Evolutionary conservation across 2,113 vertebrate species (phyloP).

Genomic region (Suncus etruscus): DNA sequence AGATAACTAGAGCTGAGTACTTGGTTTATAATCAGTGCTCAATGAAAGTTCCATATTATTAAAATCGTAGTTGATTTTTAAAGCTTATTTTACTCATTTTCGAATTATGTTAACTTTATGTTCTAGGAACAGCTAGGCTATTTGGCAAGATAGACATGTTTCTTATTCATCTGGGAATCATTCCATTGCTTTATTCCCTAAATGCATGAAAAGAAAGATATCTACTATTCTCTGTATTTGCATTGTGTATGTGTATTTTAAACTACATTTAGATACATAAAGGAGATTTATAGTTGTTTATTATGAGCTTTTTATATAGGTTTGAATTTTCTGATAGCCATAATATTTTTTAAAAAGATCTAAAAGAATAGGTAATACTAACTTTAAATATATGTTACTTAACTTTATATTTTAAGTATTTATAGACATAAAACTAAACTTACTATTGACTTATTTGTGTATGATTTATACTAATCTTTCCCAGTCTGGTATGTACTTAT

Average conservation of each 20-base stretch:
- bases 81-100: not conserved
- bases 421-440: not conserved
- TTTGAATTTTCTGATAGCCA: slow-evolving; percentile 52
- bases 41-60: slow-evolving; percentile 1
- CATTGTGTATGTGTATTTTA: not conserved
- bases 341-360: not conserved
- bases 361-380: slow-evolving; percentile 3
- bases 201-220: not conserved
- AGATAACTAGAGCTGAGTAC: not conserved
- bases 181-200: not conserved
- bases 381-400: not conserved
- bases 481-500: not conserved
- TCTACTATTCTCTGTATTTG: slow-evolving; percentile 12
- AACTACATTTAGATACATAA: slow-evolving; percentile 34
- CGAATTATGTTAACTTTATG: not conserved
- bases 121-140: not conserved
- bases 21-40: slow-evolving; percentile 13
- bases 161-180: not conserved
- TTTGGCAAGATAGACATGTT: not conserved
- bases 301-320: not conserved
- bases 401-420: slow-evolving; percentile 24
- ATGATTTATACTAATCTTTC: not conserved
- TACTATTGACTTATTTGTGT: slow-evolving; percentile 1
- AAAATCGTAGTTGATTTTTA: slow-evolving; percentile 52
- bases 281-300: not conserved